Evolutionary conservation across 2,888 invertebrate species (phyloP).

Genomic region (Caenorhabditis sp.): DNA sequence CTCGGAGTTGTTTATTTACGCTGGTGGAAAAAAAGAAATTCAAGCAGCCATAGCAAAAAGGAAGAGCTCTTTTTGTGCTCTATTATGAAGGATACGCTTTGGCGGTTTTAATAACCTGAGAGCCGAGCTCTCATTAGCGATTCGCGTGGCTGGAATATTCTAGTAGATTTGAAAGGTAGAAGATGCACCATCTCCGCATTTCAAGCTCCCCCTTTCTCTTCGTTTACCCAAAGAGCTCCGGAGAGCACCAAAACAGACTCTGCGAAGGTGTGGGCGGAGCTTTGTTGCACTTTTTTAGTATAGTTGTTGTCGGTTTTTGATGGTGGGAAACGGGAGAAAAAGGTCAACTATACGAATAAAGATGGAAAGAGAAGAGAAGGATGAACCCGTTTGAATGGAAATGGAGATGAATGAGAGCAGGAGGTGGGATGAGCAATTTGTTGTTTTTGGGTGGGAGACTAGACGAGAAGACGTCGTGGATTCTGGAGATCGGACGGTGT

Average conservation of each 20-base stretch:
- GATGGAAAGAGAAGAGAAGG: not conserved
- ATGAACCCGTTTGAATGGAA: not conserved
- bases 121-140: too few relatives aligned
- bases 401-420: not conserved
- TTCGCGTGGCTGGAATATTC: too few relatives aligned
- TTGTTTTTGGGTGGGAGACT: not conserved
- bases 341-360: constrained; percentile 34
- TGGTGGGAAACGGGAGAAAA: not conserved
- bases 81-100: too few relatives aligned
- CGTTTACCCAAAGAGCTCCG: too few relatives aligned
- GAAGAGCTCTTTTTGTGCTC: not conserved
- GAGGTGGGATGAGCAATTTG: not conserved
- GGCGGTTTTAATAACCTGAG: too few relatives aligned
- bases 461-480: not conserved
- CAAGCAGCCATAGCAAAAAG: not conserved
- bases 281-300: not conserved
- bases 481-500: too few relatives aligned
- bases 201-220: too few relatives aligned
- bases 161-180: too few relatives aligned
- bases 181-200: too few relatives aligned
- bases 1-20: too few relatives aligned
- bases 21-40: not conserved
- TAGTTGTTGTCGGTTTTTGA: not conserved
- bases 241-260: not conserved
- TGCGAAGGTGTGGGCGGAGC: not conserved